Evolutionary conservation across 2,888 invertebrate species (phyloP), one percentile per base, ranked within the genome.

Genomic region (Cataglyphis altisquamis): DNA sequence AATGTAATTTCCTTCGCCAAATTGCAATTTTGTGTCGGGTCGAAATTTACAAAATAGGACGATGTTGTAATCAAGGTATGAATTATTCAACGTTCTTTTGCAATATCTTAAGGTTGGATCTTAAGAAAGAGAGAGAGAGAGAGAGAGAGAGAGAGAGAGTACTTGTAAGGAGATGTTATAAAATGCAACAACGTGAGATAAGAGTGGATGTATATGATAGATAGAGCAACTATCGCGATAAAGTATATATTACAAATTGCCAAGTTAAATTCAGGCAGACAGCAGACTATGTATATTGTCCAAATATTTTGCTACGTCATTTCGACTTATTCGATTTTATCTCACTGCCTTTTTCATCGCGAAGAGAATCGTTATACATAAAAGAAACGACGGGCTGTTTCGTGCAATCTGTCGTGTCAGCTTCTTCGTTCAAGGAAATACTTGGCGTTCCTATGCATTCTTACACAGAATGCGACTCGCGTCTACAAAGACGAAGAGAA

Each of bases 371-470:
- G 72, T 70, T 36, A 41, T 29, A n/a, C 5, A 29, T 18, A 18
- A 60, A 60, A 60, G 29, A 32, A 60, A 60, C 45, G 12, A 60
- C 45, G 12, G 45, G 60, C 60, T 60, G 48, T 70, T 45, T 9
- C 45, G 25, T 45, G 70, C 70, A 60, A 80, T 80, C 72, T 80
- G 72, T 72, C 70, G 57, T 57, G 68, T 39, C 78, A 70, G 67
- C 25, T 63, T 10, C 39, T 18, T 36, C 72, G 72, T 18, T 18
- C 60, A 25, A 18, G 29, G 45, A 70, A 45, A 78, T 78, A 78
- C 70, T 78, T 52, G 57, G 60, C 78, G 68, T 67, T 67, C 68
- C 21, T 21, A 18, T 32, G 32, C 52, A 78, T 70, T 78, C 70
- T 78, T 70, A 70, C 45, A 21, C 18, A 70, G 60, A 45, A 78